phyloP scores from a whole-genome alignment of 2,113 vertebrate genomes.

The Climacteris rufus region DNA sequence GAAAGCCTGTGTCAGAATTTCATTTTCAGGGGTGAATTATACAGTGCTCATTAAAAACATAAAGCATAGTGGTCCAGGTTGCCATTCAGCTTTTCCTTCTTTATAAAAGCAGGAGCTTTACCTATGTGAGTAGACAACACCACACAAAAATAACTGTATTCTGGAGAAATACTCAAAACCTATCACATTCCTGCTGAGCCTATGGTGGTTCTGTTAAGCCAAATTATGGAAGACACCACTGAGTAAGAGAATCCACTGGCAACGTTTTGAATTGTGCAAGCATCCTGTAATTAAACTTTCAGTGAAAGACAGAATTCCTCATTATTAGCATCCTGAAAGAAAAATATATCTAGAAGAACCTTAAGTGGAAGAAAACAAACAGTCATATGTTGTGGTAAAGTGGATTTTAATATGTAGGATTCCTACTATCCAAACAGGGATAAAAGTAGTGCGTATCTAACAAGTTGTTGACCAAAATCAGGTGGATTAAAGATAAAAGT shows the following conservation, averaged over 20 bases:
- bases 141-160: background rate
- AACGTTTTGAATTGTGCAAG: background rate
- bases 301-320: background rate
- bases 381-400: fast-evolving
- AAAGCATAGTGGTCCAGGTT: background rate
- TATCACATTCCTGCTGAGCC: background rate
- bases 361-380: background rate
- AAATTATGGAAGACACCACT: background rate
- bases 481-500: background rate
- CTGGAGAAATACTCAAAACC: background rate
- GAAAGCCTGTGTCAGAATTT: constrained; percentile 2
- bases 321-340: background rate
- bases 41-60: constrained; percentile 4
- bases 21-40: constrained; percentile 26
- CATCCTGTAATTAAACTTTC: background rate
- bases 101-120: background rate
- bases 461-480: background rate
- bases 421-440: background rate
- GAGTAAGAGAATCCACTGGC: background rate
- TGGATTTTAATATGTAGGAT: background rate
- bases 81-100: background rate
- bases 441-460: background rate
- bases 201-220: background rate
- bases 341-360: background rate
- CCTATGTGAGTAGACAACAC: background rate